Evolutionary conservation across 1,140 invertebrate species (phyloP), one percentile per base, ranked within the genome.

Genomic region (Cephus cinctus): DNA sequence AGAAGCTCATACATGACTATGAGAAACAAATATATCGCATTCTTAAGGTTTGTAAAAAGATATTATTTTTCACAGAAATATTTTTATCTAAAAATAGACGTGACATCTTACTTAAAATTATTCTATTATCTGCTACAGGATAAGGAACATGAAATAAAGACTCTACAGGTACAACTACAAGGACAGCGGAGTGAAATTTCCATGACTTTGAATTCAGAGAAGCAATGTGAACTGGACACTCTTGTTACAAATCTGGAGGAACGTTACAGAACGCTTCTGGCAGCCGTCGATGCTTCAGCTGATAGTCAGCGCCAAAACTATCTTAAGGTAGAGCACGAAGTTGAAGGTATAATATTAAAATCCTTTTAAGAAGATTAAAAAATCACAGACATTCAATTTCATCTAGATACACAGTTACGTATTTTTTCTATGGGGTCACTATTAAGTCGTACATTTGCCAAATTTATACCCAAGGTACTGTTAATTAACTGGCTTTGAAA

Each of bases 1-100:
- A 63, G 9, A 61, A 55, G 48, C 12, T 59, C 1, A 43, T 52
- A 19, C 41, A 52, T 19, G 58, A 64, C 23, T 66, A 56, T 54
- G 58, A 59, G 30, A 62, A 51, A 27, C 61, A 59, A 49, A 57
- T 68, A 43, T 56, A 41, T 46, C 40, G 50, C 25, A 51, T 66
- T 36, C 38, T 60, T 12, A 61, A 59, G 47, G 54, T 59, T 52
- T 14, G 36, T n/a, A 6, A 14, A 42, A 12, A n/a, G 20, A 4
- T 27, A 36, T 2, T 36, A 8, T 31, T 15, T 39, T n/a, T n/a
- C n/a, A n/a, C n/a, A n/a, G n/a, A n/a, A 9, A 30, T 30, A 0
- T 30, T 30, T 11, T 30, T 30, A 11, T 3, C 3, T 2, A 30
- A 30, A 30, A 11, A 30, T 2, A 30, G 2, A 11, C n/a, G 25